Percentiles rank a stretch among this genome's conserved stretches.
phyloP scores from a whole-genome alignment of 2,113 vertebrate species.

The Scytalopus superciliaris region DNA sequence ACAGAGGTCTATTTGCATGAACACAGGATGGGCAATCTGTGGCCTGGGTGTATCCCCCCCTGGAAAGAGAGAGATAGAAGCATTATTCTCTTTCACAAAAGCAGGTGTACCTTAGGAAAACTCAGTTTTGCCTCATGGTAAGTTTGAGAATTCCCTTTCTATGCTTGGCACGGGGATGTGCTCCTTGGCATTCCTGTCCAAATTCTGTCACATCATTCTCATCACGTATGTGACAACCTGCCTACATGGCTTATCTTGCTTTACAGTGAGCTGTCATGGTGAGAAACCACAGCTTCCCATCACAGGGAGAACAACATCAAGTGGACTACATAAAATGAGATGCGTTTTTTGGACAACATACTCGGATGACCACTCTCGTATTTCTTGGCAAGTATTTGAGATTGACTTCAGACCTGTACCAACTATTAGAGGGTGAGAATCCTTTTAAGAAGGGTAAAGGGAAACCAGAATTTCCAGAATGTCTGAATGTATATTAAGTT shows the following conservation, averaged over 20 bases:
- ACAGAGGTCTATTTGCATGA: not conserved
- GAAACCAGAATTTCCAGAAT: not conserved
- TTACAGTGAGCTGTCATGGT: not conserved
- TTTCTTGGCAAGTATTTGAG: not conserved
- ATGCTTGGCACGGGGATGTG: accelerated
- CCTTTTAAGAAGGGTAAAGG: not conserved
- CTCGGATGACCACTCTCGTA: not conserved
- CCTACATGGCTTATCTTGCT: not conserved
- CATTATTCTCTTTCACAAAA: not conserved
- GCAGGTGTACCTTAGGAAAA: not conserved
- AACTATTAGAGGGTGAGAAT: not conserved
- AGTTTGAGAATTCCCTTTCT: not conserved
- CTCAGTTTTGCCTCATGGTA: not conserved
- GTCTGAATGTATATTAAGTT: not conserved
- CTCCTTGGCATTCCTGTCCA: not conserved
- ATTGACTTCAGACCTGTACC: not conserved
- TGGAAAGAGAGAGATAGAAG: not conserved
- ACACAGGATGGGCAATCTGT: not conserved
- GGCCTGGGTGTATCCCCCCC: not conserved
- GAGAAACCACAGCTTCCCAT: not conserved
- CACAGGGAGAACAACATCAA: not conserved
- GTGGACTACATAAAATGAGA: not conserved
- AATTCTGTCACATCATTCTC: not conserved
- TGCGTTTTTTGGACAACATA: not conserved
- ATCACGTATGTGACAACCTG: not conserved